These are phyloP conservation scores for Alauda arvensis DNA, from an alignment of 2,797 vertebrate genomes.

Conservation along the genomic window DNA sequence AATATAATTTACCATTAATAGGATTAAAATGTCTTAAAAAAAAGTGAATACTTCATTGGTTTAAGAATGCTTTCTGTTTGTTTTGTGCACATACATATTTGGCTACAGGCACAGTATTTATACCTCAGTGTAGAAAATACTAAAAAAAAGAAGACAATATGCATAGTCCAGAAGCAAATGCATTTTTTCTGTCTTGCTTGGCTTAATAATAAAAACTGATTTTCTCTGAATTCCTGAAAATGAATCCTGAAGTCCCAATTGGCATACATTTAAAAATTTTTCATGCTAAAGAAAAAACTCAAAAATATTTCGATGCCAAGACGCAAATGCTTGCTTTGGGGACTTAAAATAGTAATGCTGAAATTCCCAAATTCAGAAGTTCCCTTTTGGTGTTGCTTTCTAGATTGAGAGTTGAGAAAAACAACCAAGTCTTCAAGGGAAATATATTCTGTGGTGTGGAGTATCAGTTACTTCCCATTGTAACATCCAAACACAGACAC, in stretches of 20 bases:
- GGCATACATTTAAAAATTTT: background rate
- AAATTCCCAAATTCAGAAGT: background rate
- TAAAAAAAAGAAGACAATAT: conserved; percentile 65
- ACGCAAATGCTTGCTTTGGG: background rate
- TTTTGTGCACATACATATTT: conserved; percentile 68
- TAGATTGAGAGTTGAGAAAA: conserved; percentile 11
- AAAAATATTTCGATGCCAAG: background rate
- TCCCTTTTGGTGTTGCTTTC: background rate
- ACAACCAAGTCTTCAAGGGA: background rate
- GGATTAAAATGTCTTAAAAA: conserved; percentile 73
- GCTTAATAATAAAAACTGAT: background rate
- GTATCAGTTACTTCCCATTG: background rate
- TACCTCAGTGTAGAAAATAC: conserved; percentile 61
- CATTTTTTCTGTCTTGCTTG: conserved; percentile 6
- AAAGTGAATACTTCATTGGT: conserved; percentile 70
- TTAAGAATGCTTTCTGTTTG: conserved; percentile 72
- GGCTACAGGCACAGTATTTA: conserved; percentile 59
- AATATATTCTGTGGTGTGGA: background rate
- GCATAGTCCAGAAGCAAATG: conserved; percentile 41
- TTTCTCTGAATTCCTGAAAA: background rate
- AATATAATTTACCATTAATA: conserved; percentile 73
- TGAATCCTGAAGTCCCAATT: background rate
- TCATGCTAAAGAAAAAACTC: background rate
- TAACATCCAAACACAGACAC: background rate
- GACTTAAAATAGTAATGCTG: background rate